These are phyloP conservation scores for Drosophila engyochracea DNA, from an alignment of 2,888 invertebrate genomes.

Conservation along the genomic window DNA sequence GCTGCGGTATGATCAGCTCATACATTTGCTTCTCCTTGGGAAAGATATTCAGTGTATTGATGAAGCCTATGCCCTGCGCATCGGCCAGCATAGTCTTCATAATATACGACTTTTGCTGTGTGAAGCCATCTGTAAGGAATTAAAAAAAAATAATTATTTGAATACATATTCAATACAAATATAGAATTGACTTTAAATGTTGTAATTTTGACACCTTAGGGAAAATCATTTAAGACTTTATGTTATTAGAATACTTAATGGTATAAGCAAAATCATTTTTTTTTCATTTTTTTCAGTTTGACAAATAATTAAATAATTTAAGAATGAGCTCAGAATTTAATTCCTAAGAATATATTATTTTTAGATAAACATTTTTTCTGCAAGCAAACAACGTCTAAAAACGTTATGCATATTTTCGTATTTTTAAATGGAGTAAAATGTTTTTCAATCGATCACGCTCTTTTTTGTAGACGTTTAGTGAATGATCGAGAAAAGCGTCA, in stretches of 20 bases:
- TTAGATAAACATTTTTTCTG: background rate
- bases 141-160: background rate
- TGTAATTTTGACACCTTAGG: background rate
- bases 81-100: slow-evolving; percentile 81
- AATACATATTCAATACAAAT: background rate
- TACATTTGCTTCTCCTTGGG: slow-evolving; percentile 84
- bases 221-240: background rate
- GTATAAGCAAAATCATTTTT: background rate
- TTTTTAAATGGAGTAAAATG: background rate
- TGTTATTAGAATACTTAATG: background rate
- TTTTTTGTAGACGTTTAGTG: background rate
- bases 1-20: slow-evolving; percentile 75
- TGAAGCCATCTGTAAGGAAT: slow-evolving; percentile 73
- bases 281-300: background rate
- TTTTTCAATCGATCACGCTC: background rate
- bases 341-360: background rate
- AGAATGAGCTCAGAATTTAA: background rate
- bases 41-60: slow-evolving; percentile 81
- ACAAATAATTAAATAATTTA: background rate
- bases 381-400: background rate
- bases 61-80: slow-evolving; percentile 73
- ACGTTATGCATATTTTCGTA: background rate
- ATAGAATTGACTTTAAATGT: background rate
- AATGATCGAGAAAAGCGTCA: background rate
- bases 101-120: slow-evolving; percentile 79